Base-by-base conservation (phyloP, 2,797 vertebrate species). In the Tadarida brasiliensis region DNA sequence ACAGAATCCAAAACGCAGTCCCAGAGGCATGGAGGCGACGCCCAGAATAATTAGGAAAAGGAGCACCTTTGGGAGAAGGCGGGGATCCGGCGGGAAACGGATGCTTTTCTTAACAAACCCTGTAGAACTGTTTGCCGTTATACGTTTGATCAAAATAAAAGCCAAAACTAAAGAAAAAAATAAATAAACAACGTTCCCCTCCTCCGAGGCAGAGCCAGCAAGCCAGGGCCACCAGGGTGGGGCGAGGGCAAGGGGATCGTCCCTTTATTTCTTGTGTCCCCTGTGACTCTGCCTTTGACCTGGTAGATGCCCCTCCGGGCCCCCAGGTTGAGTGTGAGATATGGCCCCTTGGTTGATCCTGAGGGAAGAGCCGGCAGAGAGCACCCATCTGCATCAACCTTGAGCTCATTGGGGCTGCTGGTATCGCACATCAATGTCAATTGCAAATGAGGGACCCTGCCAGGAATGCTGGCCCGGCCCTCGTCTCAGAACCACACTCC, bases 151-250 rank as follows among this genome's bases (percentile, higher is more conserved):
- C 85, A 67, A 89, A 86, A 93, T 80, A 82, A 96, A 95, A 91
- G 70, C 73, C 82, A 90, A 87, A 88, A 94, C 54, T 94, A 88
- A 95, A 91, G 82, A 82, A 90, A 92, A 95, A 44, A 83, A 91
- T n/a, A n/a, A n/a, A 71, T 84, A 87, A 95, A 57, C 80, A 76
- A 8, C 0, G 2, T 70, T 65, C 22, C 65, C 10, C 33, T 84
- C 74, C 65, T 76, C 54, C 39, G 30, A 14, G 24, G 20, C 51
- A 47, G 20, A 74, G 47, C 70, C 67, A 24, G 73, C 24, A 22
- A 74, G 33, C 54, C 11, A 20, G 63, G 15, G 9, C 4, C 73
- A 77, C 28, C 20, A 9, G 92, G 63, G 47, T 0, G 0, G 26
- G 33, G 11, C 22, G 19, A 0, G 16, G 26, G 1, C 1, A 0